Percentiles rank a stretch among this genome's conserved stretches.
These are phyloP conservation scores for Sapayoa aenigma DNA, from an alignment of 2,113 vertebrate genomes.

Conservation along the genomic window DNA sequence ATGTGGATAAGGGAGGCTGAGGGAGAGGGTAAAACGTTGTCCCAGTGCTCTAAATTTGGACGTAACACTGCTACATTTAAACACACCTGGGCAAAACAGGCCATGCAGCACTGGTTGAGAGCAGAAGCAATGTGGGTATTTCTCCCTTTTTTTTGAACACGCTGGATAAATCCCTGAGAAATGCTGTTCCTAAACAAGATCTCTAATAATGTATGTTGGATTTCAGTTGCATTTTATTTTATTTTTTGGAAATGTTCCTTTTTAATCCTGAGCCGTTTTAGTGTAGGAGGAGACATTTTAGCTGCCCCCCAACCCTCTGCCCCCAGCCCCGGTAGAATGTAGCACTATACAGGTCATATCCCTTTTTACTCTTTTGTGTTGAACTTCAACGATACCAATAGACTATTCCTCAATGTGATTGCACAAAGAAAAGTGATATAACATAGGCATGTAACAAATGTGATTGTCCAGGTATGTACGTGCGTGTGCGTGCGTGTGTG, in stretches of 20 bases:
- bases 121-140: background rate
- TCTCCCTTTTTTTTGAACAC: slow-evolving; percentile 30
- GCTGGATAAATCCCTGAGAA: slow-evolving; percentile 78
- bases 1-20: background rate
- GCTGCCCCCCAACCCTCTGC: slow-evolving; percentile 56
- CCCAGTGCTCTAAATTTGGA: background rate
- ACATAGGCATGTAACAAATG: slow-evolving; percentile 88
- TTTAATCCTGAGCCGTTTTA: slow-evolving; percentile 40
- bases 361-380: slow-evolving; percentile 77
- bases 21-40: background rate
- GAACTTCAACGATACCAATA: slow-evolving; percentile 85
- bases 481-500: slow-evolving; percentile 32
- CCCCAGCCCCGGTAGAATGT: slow-evolving; percentile 84
- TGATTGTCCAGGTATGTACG: slow-evolving; percentile 80
- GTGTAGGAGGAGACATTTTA: slow-evolving; percentile 72
- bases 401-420: slow-evolving; percentile 87
- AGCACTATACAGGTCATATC: slow-evolving; percentile 79
- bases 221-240: slow-evolving; percentile 20
- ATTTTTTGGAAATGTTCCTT: slow-evolving; percentile 21
- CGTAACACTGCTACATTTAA: background rate
- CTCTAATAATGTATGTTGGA: slow-evolving; percentile 61
- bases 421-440: slow-evolving; percentile 88
- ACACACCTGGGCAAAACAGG: background rate
- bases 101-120: background rate
- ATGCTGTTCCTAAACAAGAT: slow-evolving; percentile 54